Base-by-base conservation (phyloP, 2,888 invertebrate species). In the Pseudococcus longispinus region DNA sequence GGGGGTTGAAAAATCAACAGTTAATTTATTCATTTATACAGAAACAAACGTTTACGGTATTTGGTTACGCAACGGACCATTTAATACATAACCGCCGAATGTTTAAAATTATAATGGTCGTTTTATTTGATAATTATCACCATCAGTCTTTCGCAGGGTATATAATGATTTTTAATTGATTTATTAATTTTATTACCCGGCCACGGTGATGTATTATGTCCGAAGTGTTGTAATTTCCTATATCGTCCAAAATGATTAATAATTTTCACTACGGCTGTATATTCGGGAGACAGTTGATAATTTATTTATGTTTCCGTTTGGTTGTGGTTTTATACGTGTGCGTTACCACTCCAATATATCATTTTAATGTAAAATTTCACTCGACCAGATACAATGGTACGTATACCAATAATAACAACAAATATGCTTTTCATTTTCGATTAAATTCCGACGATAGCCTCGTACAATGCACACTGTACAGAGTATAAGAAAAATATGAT, bases 251-350 rank as follows among this genome's bases (percentile, higher is more conserved):
- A 80, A 80, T 80, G 77, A 80, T 80, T 80, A 80, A 80, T 80
- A 80, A 80, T 80, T 80, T 80, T 20, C 37, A 11, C 42, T 42
- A 42, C n/a, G 42, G 77, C 9, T 20, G 77, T 80, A 80, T 80
- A 80, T 80, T 80, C 29, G 77, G 77, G 1, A 42, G 77, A 80
- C 77, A 42, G 77, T 80, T 42, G 77, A 80, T 80, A 80, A 80
- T 80, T 80, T 80, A 80, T 80, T 80, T 42, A 42, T 80, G 77
- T 80, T 80, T 80, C 77, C 77, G 77, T 80, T 70, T 70, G 70
- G 70, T 29, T 29, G 70, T 70, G 70, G 70, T 60, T 29, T 70
- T 70, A 70, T 70, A 70, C 29, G 26, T 70, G 70, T 70, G 26
- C 26, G 26, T 29, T 70, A 70, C 70, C 70, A 70, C 70, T 70